phyloP scores from a whole-genome alignment of 1,140 invertebrate genomes.

The Leucophenga varia region DNA sequence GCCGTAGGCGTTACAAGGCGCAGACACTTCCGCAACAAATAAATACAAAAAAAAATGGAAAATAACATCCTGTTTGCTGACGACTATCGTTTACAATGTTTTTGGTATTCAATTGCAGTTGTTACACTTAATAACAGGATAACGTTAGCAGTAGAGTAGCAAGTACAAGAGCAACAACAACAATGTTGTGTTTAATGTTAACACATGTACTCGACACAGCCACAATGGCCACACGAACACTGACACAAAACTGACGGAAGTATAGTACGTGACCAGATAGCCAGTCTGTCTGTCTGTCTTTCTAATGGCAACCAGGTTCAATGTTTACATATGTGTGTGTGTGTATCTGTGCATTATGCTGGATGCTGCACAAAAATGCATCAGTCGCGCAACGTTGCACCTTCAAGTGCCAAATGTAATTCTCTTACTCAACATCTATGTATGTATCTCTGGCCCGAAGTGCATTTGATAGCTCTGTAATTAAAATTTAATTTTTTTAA shows the following conservation, averaged over 20 bases:
- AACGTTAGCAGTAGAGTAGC: too few relatives aligned
- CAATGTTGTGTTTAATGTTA: constrained; percentile 48
- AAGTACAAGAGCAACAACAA: constrained; percentile 28
- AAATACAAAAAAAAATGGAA: too few relatives aligned
- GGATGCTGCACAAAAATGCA: constrained; percentile 36
- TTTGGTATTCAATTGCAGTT: too few relatives aligned
- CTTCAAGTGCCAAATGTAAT: constrained; percentile 42
- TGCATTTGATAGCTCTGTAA: constrained; percentile 48
- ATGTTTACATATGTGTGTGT: neutral
- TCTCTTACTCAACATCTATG: neutral
- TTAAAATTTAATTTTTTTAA: constrained; percentile 55
- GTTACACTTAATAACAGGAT: too few relatives aligned
- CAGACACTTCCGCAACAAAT: constrained; percentile 11
- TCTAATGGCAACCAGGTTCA: neutral
- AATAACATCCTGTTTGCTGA: too few relatives aligned
- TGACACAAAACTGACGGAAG: too few relatives aligned
- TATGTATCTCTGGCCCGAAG: constrained; percentile 1
- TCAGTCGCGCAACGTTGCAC: constrained; percentile 49
- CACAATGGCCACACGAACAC: constrained; percentile 31
- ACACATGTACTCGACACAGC: constrained; percentile 45
- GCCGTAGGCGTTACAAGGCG: constrained; percentile 33
- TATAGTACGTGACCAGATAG: too few relatives aligned
- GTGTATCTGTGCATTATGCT: constrained; percentile 4
- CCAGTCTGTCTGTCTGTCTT: too few relatives aligned
- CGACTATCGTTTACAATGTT: too few relatives aligned